These are phyloP conservation scores for Drosophila cracens DNA, from an alignment of 2,888 invertebrate genomes.

Conservation along the genomic window DNA sequence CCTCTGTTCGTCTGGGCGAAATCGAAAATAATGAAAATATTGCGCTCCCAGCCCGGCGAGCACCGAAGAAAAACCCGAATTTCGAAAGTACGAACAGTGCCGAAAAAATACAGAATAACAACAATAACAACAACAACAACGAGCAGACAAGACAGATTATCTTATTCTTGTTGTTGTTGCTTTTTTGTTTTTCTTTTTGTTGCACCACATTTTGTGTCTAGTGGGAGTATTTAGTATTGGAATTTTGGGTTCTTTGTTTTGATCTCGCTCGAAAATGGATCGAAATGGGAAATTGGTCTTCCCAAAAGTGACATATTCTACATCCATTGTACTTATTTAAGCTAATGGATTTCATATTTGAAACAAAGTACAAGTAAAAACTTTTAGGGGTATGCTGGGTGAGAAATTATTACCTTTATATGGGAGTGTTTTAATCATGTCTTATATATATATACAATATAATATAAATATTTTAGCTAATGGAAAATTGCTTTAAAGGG, in stretches of 20 bases:
- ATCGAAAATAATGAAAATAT: conserved; percentile 72
- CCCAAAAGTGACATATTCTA: conserved; percentile 12
- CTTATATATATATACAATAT: background rate
- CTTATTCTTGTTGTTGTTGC: background rate
- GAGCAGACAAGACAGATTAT: conserved; percentile 18
- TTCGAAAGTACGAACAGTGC: conserved; percentile 52
- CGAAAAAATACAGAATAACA: conserved; percentile 27
- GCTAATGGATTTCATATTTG: conserved; percentile 1
- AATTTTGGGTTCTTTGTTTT: conserved; percentile 34
- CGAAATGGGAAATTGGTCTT: background rate
- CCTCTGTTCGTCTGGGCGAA: conserved; percentile 52
- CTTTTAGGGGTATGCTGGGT: background rate
- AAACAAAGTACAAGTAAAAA: conserved; percentile 1
- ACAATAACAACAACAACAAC: conserved; percentile 1
- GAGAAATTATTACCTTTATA: background rate
- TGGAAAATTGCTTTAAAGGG: background rate
- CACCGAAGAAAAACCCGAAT: conserved; percentile 22
- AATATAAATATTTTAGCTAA: background rate
- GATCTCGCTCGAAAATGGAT: conserved; percentile 20
- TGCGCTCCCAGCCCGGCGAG: conserved; percentile 48
- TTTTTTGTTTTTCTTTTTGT: background rate
- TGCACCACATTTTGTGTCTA: conserved; percentile 7
- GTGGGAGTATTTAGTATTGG: conserved; percentile 21
- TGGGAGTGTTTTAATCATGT: background rate
- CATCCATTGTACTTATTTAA: background rate